Conservation (phyloP, 2,797 vertebrate species). For the Cryptoprocta ferox region DNA sequence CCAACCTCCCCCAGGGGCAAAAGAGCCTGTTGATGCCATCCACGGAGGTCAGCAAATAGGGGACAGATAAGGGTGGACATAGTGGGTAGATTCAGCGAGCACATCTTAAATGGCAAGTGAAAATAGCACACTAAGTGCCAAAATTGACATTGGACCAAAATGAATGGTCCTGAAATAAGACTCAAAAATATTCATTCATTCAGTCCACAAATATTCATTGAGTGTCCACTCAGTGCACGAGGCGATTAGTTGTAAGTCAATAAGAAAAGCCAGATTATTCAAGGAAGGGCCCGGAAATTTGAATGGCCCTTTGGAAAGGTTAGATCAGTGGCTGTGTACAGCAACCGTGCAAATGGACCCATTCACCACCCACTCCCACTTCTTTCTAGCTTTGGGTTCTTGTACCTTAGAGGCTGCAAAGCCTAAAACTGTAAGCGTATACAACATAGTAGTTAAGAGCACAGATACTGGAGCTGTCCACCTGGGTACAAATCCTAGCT, state of each 20-base stretch:
- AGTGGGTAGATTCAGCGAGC: neutral
- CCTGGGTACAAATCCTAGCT: neutral
- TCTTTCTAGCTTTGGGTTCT: neutral
- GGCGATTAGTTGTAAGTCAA: neutral
- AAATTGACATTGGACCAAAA: neutral
- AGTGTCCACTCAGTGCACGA: neutral
- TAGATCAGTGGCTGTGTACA: neutral
- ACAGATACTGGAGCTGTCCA: neutral
- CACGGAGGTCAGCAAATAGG: neutral
- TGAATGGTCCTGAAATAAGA: neutral
- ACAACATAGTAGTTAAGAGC: neutral
- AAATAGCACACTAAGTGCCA: neutral
- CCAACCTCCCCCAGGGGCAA: neutral
- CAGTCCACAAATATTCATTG: neutral
- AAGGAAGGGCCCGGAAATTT: slow-evolving; percentile 22
- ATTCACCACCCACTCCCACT: neutral
- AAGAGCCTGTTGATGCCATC: neutral
- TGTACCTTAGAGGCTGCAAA: neutral
- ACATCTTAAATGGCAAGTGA: neutral
- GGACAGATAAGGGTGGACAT: neutral
- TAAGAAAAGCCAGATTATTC: slow-evolving; percentile 29
- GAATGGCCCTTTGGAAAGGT: slow-evolving; percentile 29
- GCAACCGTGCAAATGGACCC: neutral
- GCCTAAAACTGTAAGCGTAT: neutral
- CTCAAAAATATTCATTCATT: neutral